Evolutionary conservation across 2,797 vertebrate genomes (phyloP).

Genomic region (Sebastolobus alascanus): DNA sequence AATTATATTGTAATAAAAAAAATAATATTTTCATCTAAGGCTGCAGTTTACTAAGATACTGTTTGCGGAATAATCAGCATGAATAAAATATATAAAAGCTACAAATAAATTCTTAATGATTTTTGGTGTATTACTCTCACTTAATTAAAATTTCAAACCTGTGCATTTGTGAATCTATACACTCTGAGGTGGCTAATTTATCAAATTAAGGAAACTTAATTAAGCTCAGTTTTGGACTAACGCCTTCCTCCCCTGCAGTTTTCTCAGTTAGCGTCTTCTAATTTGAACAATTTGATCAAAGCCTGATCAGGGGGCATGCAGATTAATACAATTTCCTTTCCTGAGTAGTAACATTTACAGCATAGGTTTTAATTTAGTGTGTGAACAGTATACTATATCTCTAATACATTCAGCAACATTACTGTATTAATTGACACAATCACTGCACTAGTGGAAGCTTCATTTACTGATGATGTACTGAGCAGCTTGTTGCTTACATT

Average conservation of each 20-base stretch:
- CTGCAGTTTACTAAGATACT: background rate
- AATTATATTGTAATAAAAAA: background rate
- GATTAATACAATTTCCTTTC: background rate
- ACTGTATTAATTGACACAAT: background rate
- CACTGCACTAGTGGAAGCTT: background rate
- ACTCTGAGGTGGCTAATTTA: background rate
- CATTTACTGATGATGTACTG: constrained; percentile 23
- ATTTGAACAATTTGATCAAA: constrained; percentile 14
- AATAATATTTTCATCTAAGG: background rate
- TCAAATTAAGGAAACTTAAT: background rate
- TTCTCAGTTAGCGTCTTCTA: background rate
- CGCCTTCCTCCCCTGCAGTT: background rate
- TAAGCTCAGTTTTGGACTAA: background rate
- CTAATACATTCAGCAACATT: background rate
- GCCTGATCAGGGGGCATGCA: background rate
- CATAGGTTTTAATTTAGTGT: background rate
- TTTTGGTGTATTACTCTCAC: background rate
- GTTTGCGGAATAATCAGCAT: background rate
- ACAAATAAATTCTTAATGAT: background rate
- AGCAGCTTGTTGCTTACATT: constrained; percentile 39
- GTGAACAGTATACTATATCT: background rate
- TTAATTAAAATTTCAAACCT: background rate
- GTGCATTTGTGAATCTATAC: background rate
- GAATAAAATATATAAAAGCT: background rate
- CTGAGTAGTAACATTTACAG: background rate